Base-by-base conservation (phyloP, 2,888 invertebrate species). In the Exephanes ischioxanthus region DNA sequence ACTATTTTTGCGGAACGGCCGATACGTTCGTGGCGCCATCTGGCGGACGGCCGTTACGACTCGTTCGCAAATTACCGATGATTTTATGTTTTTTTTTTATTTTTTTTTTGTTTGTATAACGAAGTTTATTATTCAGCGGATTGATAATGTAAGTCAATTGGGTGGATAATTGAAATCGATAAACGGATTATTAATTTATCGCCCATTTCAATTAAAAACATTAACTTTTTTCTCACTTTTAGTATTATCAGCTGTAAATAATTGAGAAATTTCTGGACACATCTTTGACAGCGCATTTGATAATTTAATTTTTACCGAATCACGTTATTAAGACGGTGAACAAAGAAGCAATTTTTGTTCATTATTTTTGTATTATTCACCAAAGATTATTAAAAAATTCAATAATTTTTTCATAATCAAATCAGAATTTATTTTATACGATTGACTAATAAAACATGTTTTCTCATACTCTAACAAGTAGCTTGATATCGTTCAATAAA, bases 1-100 rank as follows among this genome's bases (percentile, higher is more conserved):
- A 73, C 33, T 63, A 33, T 63, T 86, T 89, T 87, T 87, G 79
- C 85, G 76, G 79, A 79, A 77, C 79, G 51, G 67, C 30, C 67
- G 41, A 51, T 53, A 67, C 73, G 22, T 51, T 30, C 51, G 45
- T 83, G 37, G 63, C 83, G 86, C 85, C 84, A 87, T 82, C 88
- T 86, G 11, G n/a, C 72, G 84, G 30, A 3, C 1, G 2, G 0
- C 2, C 11, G 1, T 63, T 33, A 6, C 30, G 6, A 33, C 33
- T 33, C n/a, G 16, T 63, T 63, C 30, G 2, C 14, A 6, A 33
- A 33, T 30, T 33, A n/a, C 14, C 61, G 33, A 33, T 14, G 30
- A 33, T 33, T 30, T 30, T 5, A 3, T 26, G 2, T 16, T 30
- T 30, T 30, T 30, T 26, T 30, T 58, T 58, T 26, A 5, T 58